These are phyloP conservation scores for Bradypodion ventrale DNA, from an alignment of 2,797 vertebrate species.

Conservation along the genomic window DNA sequence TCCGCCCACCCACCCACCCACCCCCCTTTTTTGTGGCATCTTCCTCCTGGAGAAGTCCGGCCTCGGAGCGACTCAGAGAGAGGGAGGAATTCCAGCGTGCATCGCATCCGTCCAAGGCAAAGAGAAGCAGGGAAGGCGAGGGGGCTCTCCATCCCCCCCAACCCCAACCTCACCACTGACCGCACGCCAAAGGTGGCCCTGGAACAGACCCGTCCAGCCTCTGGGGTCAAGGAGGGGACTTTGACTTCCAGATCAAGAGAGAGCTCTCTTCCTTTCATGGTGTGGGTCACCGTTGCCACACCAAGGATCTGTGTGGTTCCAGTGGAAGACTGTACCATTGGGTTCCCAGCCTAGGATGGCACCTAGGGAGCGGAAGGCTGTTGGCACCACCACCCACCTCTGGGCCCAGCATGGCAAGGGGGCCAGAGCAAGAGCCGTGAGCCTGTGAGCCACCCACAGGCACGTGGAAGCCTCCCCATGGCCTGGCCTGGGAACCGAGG, in stretches of 20 bases:
- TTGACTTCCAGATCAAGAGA: neutral
- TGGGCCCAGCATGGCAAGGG: neutral
- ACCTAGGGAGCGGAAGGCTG: neutral
- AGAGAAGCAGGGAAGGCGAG: neutral
- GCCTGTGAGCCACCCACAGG: neutral
- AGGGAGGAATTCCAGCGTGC: constrained; percentile 4
- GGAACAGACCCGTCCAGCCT: neutral
- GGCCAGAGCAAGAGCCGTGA: neutral
- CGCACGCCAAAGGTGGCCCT: too few species aligned
- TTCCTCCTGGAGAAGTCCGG: constrained; percentile 15
- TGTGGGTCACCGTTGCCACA: neutral
- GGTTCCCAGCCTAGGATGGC: neutral
- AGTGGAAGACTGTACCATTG: neutral
- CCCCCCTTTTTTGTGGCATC: constrained; percentile 19
- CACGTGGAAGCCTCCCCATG: constrained; percentile 23
- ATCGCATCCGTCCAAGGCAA: constrained; percentile 15
- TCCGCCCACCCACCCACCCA: constrained; percentile 32
- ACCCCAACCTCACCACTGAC: too few species aligned
- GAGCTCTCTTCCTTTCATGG: neutral
- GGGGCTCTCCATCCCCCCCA: neutral
- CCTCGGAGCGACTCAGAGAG: neutral
- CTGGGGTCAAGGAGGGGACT: neutral
- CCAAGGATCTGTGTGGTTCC: neutral
- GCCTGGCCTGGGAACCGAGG: constrained; percentile 31
- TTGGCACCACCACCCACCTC: neutral